A percentile compares a stretch with the other conserved stretches of the same genome.
These are phyloP conservation scores for Pantherophis alleghaniensis DNA, from an alignment of 2,797 vertebrate species.

Conservation along the genomic window DNA sequence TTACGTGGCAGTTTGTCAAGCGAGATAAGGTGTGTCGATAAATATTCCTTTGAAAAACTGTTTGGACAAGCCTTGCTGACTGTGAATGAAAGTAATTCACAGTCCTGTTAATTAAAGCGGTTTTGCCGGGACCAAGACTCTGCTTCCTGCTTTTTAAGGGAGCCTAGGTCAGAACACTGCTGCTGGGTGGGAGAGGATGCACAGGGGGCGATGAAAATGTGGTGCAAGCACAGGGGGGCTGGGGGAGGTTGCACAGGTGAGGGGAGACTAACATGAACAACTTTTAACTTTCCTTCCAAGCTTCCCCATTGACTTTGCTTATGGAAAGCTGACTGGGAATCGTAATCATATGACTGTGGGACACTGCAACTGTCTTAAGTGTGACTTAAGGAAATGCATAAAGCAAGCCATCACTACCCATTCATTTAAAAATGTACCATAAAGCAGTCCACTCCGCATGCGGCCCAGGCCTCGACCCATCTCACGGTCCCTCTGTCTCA, in stretches of 20 bases:
- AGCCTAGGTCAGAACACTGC: too few species aligned
- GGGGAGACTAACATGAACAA: not conserved
- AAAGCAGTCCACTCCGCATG: constrained; percentile 86
- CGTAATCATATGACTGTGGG: not conserved
- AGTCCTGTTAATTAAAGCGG: too few species aligned
- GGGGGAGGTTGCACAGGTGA: not conserved
- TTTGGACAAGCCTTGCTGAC: too few species aligned
- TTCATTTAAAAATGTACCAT: constrained; percentile 68
- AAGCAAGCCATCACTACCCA: not conserved
- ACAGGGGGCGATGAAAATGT: not conserved
- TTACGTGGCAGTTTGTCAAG: too few species aligned
- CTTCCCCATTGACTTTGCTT: not conserved
- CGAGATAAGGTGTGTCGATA: too few species aligned
- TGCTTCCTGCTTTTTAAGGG: too few species aligned
- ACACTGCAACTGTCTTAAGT: not conserved
- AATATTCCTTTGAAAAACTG: too few species aligned
- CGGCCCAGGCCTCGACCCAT: constrained; percentile 79
- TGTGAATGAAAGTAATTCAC: too few species aligned
- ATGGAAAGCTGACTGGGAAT: not conserved
- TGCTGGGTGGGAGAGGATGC: not conserved
- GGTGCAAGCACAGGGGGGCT: not conserved
- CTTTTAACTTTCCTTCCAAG: not conserved
- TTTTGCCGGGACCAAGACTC: too few species aligned
- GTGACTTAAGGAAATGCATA: not conserved
- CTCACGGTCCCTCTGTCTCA: constrained; percentile 87